phyloP scores from a whole-genome alignment of 2,113 vertebrate genomes.

The Callorhinus ursinus region DNA sequence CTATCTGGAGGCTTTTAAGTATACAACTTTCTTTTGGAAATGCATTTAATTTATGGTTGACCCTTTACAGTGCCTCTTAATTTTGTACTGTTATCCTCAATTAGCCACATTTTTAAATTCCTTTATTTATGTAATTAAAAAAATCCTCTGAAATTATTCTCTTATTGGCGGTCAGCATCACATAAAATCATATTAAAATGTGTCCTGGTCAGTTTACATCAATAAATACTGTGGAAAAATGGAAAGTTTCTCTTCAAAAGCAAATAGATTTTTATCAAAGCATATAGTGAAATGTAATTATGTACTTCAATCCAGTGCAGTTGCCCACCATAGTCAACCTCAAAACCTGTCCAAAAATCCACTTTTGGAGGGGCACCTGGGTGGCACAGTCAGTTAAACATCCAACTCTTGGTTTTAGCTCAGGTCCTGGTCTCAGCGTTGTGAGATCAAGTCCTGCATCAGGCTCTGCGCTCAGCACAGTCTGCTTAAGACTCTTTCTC shows the following conservation, averaged over 20 bases:
- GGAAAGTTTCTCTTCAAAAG: conserved; percentile 20
- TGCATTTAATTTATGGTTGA: conserved; percentile 8
- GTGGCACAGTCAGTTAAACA: no score
- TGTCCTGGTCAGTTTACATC: neutral
- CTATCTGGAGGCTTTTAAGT: neutral
- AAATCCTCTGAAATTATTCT: neutral
- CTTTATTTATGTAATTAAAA: neutral
- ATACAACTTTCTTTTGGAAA: neutral
- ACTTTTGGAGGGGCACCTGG: no score
- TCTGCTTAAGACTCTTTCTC: neutral
- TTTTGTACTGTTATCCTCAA: neutral
- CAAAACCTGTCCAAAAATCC: conserved; percentile 12
- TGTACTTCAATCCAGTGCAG: neutral
- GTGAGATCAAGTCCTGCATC: neutral
- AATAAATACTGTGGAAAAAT: neutral
- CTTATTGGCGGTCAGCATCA: neutral
- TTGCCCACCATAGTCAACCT: neutral
- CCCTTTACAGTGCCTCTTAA: neutral
- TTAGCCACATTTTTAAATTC: neutral
- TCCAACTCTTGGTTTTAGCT: no score
- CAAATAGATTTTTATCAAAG: conserved; percentile 25
- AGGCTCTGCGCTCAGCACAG: neutral
- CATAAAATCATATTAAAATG: neutral
- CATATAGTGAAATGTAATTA: neutral
- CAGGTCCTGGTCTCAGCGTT: no score